Percentiles rank a stretch among this genome's conserved stretches.
Evolutionary conservation across 2,113 vertebrate species (phyloP).

Genomic region (Nerophis lumbriciformis): DNA sequence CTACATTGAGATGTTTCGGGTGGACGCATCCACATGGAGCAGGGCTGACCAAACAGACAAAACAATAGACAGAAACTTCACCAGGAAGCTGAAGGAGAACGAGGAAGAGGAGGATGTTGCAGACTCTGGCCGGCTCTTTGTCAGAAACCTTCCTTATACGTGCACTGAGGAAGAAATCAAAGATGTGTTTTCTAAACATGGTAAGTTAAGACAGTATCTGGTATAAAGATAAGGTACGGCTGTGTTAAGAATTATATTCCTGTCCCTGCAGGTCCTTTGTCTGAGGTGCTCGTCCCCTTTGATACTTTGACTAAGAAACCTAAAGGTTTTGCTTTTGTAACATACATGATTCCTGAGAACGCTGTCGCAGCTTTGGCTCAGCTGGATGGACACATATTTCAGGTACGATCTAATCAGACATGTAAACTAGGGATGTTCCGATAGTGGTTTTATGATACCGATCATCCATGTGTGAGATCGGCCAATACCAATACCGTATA

Average conservation of each 20-base stretch:
- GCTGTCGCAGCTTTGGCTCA: slow-evolving; percentile 82
- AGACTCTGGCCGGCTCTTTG: slow-evolving; percentile 87
- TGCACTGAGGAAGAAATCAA: slow-evolving; percentile 88
- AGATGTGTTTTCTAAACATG: slow-evolving; percentile 79
- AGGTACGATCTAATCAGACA: slow-evolving; percentile 68
- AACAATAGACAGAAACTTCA: slow-evolving; percentile 63
- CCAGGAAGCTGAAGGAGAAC: slow-evolving; percentile 74
- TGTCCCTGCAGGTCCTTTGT: slow-evolving; percentile 77
- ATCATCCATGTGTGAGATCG: too few species aligned
- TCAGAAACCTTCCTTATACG: slow-evolving; percentile 91
- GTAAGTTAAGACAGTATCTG: slow-evolving; percentile 52
- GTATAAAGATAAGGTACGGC: background rate
- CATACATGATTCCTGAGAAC: slow-evolving; percentile 91
- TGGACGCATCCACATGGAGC: slow-evolving; percentile 26
- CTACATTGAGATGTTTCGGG: slow-evolving; percentile 82
- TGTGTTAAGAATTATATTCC: background rate
- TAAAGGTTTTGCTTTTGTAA: slow-evolving; percentile 94
- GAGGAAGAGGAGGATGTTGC: slow-evolving; percentile 92
- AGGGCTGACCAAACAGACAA: slow-evolving; percentile 45
- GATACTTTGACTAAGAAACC: slow-evolving; percentile 87
- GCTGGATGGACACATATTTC: slow-evolving; percentile 90
- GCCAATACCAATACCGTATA: too few species aligned
- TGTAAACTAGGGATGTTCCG: too few species aligned
- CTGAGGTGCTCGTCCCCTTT: slow-evolving; percentile 87
- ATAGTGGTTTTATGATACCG: too few species aligned